Percentiles rank a stretch among this genome's conserved stretches.
phyloP scores from a whole-genome alignment of 2,113 vertebrate species.

The Lepus timidus region DNA sequence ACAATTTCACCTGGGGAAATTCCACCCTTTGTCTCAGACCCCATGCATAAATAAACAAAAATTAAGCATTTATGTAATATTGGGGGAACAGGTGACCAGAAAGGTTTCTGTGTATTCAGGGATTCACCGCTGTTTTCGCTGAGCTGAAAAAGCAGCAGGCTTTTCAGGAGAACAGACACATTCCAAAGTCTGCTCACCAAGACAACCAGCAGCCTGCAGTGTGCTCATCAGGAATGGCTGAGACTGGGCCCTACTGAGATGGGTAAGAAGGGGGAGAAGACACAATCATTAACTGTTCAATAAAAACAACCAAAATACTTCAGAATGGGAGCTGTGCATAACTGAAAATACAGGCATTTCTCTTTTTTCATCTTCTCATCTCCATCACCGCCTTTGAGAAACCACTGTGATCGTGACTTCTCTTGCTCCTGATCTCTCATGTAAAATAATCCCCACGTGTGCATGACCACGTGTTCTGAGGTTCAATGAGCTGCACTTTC shows the following conservation, averaged over 20 bases:
- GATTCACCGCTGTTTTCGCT: background rate
- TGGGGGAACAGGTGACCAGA: background rate
- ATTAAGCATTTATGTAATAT: background rate
- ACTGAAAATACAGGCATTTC: background rate
- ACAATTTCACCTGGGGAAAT: background rate
- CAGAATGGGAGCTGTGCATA: background rate
- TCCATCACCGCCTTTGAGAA: constrained; percentile 25
- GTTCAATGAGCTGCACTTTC: background rate
- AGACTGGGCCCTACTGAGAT: background rate
- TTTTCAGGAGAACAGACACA: background rate
- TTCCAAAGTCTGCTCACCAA: background rate
- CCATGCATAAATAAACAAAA: background rate
- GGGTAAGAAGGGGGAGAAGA: background rate
- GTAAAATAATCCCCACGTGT: background rate
- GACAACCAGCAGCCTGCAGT: background rate
- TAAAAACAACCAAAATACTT: background rate
- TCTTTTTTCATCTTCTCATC: background rate
- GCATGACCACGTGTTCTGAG: background rate
- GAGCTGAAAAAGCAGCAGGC: background rate
- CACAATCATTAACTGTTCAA: background rate
- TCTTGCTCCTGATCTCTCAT: background rate
- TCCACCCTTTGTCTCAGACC: background rate
- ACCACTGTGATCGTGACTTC: background rate
- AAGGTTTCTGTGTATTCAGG: background rate
- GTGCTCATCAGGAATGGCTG: background rate